Evolutionary conservation across 2,888 invertebrate genomes (phyloP), one percentile per base, ranked within the genome.

Genomic region (Clivina fossor): DNA sequence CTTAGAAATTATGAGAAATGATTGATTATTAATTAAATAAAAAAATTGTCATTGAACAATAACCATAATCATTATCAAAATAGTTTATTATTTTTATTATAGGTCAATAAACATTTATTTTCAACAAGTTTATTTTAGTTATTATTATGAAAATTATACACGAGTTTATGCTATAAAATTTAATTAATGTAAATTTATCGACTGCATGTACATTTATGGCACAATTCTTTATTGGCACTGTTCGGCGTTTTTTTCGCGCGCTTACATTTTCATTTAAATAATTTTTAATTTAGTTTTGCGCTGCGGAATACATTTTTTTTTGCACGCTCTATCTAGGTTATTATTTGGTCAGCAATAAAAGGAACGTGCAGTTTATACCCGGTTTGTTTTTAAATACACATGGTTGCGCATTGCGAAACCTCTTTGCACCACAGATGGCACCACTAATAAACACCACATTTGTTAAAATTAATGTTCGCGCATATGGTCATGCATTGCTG

Each of bases 401-500:
- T n/a, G 18, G 26, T 19, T 26, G 7, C 38, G 9, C 37, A 22
- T 13, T 24, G 13, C 37, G 22, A n/a, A 11, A 37, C 48, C 33
- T 4, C 33, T 35, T 18, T 1, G 22, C 37, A 48, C 37, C 48
- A 19, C 48, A 48, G 48, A 37, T 48, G 48, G 37, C 48, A 37
- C 37, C 38, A 33, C 49, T 49, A 49, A 49, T 49, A 49, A 49
- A 49, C 49, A 49, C 49, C 49, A 49, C 37, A 38, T 49, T 49
- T 49, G 49, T 38, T 26, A 15, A 24, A 49, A 38, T 49, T 49
- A 49, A 49, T 49, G 49, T 35, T n/a, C 3, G n/a, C n/a, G 35
- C 13, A 48, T 37, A 26, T n/a, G 3, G 2, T 35, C 15, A 13
- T 24, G 32, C 18, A 13, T 11, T 28, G n/a, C n/a, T n/a, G 11